These are phyloP conservation scores for Eunapius fragilis DNA, from an alignment of 37 sponge, comb jelly and placozoan genomes.

Conservation along the genomic window DNA sequence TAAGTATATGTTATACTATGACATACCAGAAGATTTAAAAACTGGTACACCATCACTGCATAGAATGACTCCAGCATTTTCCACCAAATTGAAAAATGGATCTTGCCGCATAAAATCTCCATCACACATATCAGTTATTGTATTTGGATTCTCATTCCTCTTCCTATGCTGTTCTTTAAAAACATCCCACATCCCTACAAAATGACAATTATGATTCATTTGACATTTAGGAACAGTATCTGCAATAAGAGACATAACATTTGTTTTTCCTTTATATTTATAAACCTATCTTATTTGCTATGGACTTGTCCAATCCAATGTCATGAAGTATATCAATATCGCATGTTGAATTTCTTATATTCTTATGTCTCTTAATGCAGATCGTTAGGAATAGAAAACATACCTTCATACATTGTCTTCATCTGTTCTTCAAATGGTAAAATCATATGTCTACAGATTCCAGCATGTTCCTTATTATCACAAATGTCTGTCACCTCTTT, in stretches of 20 bases:
- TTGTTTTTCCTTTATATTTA: too few species aligned
- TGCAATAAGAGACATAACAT: too few species aligned
- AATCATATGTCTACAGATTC: background rate
- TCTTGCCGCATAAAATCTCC: background rate
- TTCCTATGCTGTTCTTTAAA: background rate
- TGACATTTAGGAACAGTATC: too few species aligned
- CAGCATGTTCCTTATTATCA: background rate
- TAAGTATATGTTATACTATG: background rate
- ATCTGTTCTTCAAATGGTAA: background rate
- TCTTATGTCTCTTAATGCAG: background rate
- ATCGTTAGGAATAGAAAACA: background rate
- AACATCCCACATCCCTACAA: background rate
- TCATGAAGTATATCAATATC: too few species aligned
- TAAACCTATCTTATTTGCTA: too few species aligned
- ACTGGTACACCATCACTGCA: background rate
- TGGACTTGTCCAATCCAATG: too few species aligned
- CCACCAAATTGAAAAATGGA: background rate
- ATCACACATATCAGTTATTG: background rate
- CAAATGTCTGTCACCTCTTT: background rate
- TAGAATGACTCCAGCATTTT: background rate
- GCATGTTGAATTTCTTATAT: too few species aligned
- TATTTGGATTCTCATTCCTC: background rate
- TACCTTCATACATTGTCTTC: background rate
- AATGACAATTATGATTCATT: background rate
- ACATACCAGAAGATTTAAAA: background rate